phyloP scores from a whole-genome alignment of 1,140 invertebrate genomes.

The Formica selysi region DNA sequence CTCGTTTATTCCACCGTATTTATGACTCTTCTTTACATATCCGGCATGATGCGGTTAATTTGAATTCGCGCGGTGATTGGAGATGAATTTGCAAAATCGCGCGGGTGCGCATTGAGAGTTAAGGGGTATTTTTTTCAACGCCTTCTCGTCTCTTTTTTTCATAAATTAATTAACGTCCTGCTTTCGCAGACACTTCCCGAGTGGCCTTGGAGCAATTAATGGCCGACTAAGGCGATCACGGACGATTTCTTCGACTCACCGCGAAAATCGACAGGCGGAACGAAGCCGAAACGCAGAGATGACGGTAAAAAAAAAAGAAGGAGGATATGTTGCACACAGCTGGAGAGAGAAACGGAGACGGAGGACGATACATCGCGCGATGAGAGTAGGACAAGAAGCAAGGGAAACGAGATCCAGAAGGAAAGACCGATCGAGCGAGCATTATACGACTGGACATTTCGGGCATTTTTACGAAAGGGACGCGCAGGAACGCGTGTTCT shows the following conservation, averaged over 20 bases:
- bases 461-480: constrained; percentile 84
- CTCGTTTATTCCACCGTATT: constrained; percentile 25
- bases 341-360: constrained; percentile 22
- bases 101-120: constrained; percentile 50
- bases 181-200: constrained; percentile 41
- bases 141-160: constrained; percentile 50
- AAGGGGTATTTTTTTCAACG: constrained; percentile 45
- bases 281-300: constrained; percentile 64
- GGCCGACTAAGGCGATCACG: constrained; percentile 40
- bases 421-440: constrained; percentile 80
- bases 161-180: constrained; percentile 60
- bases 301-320: constrained; percentile 12
- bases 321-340: neutral
- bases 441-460: constrained; percentile 85
- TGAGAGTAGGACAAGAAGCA: constrained; percentile 51
- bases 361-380: constrained; percentile 37
- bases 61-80: constrained; percentile 27
- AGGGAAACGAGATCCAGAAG: constrained; percentile 45
- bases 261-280: constrained; percentile 70
- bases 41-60: constrained; percentile 38
- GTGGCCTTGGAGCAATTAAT: constrained; percentile 55
- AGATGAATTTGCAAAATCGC: constrained; percentile 49
- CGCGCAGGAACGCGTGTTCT: constrained; percentile 85
- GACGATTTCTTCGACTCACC: constrained; percentile 57
- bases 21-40: constrained; percentile 27